A percentile compares a stretch with the other conserved stretches of the same genome.
Evolutionary conservation across 2,888 invertebrate species (phyloP).

Genomic region (Andrena fulva): DNA sequence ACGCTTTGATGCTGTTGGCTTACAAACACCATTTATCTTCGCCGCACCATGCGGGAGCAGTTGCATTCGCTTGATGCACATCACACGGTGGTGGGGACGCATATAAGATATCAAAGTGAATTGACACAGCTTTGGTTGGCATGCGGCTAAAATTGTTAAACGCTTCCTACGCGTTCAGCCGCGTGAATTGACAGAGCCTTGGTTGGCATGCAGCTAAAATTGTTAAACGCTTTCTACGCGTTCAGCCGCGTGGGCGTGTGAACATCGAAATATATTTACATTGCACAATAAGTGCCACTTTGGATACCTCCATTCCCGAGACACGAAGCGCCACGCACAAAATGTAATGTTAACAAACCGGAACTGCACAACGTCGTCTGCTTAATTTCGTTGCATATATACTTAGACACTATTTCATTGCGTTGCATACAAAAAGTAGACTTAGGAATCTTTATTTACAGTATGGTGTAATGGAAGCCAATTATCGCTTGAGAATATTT

Average conservation of each 20-base stretch:
- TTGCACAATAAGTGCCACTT: constrained; percentile 31
- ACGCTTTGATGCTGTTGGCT: constrained; percentile 55
- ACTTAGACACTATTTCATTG: not conserved
- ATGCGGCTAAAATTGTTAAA: constrained; percentile 54
- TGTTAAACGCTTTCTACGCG: constrained; percentile 57
- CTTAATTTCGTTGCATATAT: not conserved
- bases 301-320: constrained; percentile 12
- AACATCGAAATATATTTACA: constrained; percentile 43
- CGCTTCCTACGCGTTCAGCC: constrained; percentile 59
- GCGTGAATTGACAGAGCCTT: constrained; percentile 51
- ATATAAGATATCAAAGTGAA: constrained; percentile 66
- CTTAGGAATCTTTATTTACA: too few relatives aligned
- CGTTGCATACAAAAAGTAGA: too few relatives aligned
- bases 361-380: constrained; percentile 15
- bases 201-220: constrained; percentile 55
- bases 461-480: too few relatives aligned
- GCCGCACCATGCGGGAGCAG: constrained; percentile 25
- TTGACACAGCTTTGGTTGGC: constrained; percentile 62
- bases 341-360: constrained; percentile 15
- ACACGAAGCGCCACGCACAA: not conserved
- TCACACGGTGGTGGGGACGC: constrained; percentile 32
- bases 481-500: too few relatives aligned
- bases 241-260: constrained; percentile 38
- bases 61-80: constrained; percentile 27
- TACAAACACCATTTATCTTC: constrained; percentile 56